Percentiles rank a stretch among this genome's conserved stretches.
Evolutionary conservation across 2,113 vertebrate species (phyloP).

Genomic region (Notarius quadriscutis): DNA sequence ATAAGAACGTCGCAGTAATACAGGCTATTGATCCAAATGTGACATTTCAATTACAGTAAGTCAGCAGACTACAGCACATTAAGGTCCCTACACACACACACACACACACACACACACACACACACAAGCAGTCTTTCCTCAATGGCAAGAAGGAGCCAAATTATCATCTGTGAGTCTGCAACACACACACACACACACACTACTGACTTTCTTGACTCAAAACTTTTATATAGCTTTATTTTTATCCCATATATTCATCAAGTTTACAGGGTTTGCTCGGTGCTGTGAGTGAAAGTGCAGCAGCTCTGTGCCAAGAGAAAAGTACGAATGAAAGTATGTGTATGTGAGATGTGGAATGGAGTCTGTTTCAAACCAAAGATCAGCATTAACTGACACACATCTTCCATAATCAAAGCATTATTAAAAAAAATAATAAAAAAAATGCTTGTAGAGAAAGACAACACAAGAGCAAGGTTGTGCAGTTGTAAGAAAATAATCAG

Average conservation of each 20-base stretch:
- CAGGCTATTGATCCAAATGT: constrained; percentile 32
- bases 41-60: constrained; percentile 38
- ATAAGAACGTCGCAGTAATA: constrained; percentile 24
- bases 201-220: not conserved
- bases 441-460: not conserved
- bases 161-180: not conserved
- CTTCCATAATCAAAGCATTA: not conserved
- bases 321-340: not conserved
- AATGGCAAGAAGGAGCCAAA: not conserved
- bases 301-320: not conserved
- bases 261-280: not conserved
- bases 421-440: too few relatives aligned
- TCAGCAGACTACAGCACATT: constrained; percentile 22
- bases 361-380: not conserved
- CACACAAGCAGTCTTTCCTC: not conserved
- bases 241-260: not conserved
- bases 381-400: not conserved
- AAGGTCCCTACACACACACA: not conserved
- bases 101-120: constrained; percentile 16
- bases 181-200: not conserved
- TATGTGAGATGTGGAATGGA: not conserved
- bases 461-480: not conserved
- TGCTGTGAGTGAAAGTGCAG: not conserved
- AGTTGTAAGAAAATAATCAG: not conserved
- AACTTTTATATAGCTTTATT: not conserved